Conservation (phyloP, 2,888 invertebrate species). For the Rosalia funebris region DNA sequence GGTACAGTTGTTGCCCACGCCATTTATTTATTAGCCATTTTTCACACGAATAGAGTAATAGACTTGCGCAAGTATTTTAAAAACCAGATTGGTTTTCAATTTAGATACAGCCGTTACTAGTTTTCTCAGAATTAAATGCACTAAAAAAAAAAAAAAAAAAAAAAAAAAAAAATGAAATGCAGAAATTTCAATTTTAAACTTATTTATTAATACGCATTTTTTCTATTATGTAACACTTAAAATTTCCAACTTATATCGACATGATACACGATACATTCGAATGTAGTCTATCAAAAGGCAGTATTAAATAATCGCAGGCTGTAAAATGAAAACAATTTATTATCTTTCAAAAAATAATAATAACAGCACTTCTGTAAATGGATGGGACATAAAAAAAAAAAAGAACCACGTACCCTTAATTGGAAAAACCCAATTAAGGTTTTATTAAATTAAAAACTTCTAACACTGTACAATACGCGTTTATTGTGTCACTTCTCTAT, state of each 20-base stretch:
- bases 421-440: conserved; percentile 53
- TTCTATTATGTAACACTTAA: background rate
- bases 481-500: conserved; percentile 64
- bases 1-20: too few species aligned
- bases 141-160: too few species aligned
- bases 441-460: conserved; percentile 53
- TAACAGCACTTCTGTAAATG: conserved; percentile 50
- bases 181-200: background rate
- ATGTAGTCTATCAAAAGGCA: background rate
- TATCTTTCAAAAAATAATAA: conserved; percentile 44
- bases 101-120: too few species aligned
- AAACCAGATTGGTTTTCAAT: too few species aligned
- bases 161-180: background rate
- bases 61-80: too few species aligned
- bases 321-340: conserved; percentile 47
- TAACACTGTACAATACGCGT: conserved; percentile 65
- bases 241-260: background rate
- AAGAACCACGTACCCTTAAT: conserved; percentile 49
- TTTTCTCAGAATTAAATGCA: too few species aligned
- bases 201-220: background rate
- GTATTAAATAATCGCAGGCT: conserved; percentile 20
- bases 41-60: too few species aligned
- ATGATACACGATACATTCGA: conserved; percentile 9
- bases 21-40: too few species aligned
- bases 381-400: conserved; percentile 50